Conservation (phyloP, 2,888 invertebrate species). For the Lacanobia oleracea region DNA sequence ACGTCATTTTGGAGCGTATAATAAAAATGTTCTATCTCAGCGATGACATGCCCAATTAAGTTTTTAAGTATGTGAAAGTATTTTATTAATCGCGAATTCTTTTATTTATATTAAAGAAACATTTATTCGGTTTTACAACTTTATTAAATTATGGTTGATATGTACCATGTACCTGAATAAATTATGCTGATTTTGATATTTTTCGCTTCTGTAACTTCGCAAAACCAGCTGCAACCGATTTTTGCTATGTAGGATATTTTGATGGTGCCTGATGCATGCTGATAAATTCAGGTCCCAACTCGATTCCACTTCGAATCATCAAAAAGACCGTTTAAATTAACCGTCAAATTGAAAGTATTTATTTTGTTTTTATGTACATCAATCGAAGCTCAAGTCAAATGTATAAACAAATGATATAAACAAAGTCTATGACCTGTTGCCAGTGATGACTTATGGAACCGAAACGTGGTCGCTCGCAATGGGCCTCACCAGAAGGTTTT, state of each 20-base stretch:
- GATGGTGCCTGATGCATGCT: neutral
- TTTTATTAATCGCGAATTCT: neutral
- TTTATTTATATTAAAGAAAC: neutral
- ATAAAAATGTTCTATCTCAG: neutral
- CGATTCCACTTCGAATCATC: too few species aligned
- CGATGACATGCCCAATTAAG: conserved; percentile 15
- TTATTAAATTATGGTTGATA: neutral
- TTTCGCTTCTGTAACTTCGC: neutral
- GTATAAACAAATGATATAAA: too few species aligned
- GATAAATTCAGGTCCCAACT: neutral
- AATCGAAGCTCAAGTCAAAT: too few species aligned
- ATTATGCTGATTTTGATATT: neutral
- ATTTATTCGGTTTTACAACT: neutral
- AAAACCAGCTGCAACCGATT: neutral
- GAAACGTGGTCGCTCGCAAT: too few species aligned
- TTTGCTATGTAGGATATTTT: neutral
- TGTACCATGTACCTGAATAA: neutral
- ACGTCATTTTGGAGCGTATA: neutral
- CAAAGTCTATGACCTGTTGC: too few species aligned
- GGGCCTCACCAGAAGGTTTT: too few species aligned
- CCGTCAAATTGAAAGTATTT: too few species aligned
- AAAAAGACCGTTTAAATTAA: too few species aligned
- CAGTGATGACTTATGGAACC: too few species aligned
- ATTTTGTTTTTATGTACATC: too few species aligned
- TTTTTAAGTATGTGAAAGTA: conserved; percentile 14